Conservation (phyloP, 53 echinoderm and acorn worm species). For the Astropecten irregularis region DNA sequence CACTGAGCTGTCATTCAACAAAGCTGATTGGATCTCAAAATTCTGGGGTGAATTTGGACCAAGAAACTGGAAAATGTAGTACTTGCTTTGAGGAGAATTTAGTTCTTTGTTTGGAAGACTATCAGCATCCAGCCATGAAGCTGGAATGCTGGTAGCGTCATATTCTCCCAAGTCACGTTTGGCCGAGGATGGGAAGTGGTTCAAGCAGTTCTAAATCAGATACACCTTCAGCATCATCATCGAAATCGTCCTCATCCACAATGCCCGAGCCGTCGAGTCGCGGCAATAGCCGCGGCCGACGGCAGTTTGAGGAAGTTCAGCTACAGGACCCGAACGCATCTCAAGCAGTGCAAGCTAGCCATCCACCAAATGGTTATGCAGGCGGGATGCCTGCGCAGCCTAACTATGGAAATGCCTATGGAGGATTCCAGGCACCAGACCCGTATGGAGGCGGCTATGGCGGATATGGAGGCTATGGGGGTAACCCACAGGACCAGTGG, state of each 20-base stretch:
- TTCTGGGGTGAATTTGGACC: too few species aligned
- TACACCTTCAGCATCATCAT: neutral
- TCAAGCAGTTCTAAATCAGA: constrained; percentile 49
- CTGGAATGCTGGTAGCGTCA: constrained; percentile 11
- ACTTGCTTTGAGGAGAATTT: too few species aligned
- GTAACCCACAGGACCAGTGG: constrained; percentile 73
- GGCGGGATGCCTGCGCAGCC: neutral
- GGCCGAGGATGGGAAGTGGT: constrained; percentile 76
- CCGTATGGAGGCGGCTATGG: constrained; percentile 11
- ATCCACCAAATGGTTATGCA: neutral
- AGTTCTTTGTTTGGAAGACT: too few species aligned
- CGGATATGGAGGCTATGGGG: constrained; percentile 41
- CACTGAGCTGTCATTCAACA: too few species aligned
- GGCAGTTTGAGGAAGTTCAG: constrained; percentile 84
- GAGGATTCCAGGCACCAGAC: neutral
- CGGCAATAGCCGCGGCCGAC: constrained; percentile 68
- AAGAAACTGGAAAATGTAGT: too few species aligned
- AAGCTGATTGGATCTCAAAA: too few species aligned
- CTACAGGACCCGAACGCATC: constrained; percentile 68
- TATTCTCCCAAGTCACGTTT: neutral
- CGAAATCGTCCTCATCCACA: constrained; percentile 16
- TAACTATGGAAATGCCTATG: neutral
- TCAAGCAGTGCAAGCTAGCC: neutral
- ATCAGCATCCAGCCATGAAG: constrained; percentile 32
- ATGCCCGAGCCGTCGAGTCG: constrained; percentile 78